Conservation (phyloP, 2,113 vertebrate genomes). For the Edolisoma coerulescens region DNA sequence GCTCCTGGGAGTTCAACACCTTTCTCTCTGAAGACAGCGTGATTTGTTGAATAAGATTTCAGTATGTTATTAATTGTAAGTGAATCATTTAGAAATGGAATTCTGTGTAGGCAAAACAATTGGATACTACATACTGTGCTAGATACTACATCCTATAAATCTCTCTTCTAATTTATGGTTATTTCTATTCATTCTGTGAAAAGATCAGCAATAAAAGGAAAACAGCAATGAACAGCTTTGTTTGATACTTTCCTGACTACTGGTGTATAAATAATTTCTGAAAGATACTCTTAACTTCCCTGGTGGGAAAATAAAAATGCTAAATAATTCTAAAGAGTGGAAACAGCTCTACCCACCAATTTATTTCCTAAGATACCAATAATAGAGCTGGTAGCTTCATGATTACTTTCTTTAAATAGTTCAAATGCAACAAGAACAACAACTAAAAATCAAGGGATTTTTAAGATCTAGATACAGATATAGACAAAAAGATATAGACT, state of each 20-base stretch:
- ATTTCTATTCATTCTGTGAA: slow-evolving; percentile 34
- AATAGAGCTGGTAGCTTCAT: slow-evolving; percentile 19
- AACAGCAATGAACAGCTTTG: slow-evolving; percentile 6
- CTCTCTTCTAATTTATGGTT: slow-evolving; percentile 47
- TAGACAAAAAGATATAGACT: background rate
- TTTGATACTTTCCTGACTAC: slow-evolving; percentile 50
- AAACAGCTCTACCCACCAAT: slow-evolving; percentile 34
- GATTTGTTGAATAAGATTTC: slow-evolving; percentile 17
- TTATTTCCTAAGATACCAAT: slow-evolving; percentile 47
- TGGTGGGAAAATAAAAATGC: slow-evolving; percentile 65
- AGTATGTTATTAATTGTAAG: background rate
- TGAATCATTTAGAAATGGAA: background rate
- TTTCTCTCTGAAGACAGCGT: background rate
- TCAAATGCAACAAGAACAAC: slow-evolving; percentile 24
- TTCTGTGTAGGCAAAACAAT: slow-evolving; percentile 4
- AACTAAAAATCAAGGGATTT: slow-evolving; percentile 2
- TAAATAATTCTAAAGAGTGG: slow-evolving; percentile 56
- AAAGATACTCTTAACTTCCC: slow-evolving; percentile 46
- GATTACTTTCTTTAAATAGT: slow-evolving; percentile 60
- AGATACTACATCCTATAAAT: slow-evolving; percentile 32
- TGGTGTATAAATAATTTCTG: slow-evolving; percentile 63
- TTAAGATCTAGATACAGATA: too few relatives aligned
- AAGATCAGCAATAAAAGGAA: slow-evolving; percentile 49
- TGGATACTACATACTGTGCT: background rate
- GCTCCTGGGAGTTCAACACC: background rate